phyloP scores from a whole-genome alignment of 1,140 invertebrate genomes.

The Drosophila virilis region DNA sequence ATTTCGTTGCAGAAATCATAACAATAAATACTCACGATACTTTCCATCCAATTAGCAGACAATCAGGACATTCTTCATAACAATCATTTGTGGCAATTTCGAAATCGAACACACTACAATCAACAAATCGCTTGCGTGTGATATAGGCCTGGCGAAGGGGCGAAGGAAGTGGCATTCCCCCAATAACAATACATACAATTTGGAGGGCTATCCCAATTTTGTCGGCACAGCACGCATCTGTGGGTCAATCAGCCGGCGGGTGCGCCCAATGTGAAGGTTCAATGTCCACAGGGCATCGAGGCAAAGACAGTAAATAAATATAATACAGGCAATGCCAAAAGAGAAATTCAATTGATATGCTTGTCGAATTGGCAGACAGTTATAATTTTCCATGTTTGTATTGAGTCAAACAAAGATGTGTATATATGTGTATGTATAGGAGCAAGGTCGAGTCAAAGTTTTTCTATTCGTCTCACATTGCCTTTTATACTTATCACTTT shows the following conservation, averaged over 20 bases:
- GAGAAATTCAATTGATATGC: conserved; percentile 71
- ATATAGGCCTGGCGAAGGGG: not conserved
- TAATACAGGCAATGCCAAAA: conserved; percentile 34
- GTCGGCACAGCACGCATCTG: conserved; percentile 25
- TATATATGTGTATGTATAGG: not conserved
- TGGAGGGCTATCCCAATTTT: conserved; percentile 29
- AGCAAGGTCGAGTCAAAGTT: conserved; percentile 48
- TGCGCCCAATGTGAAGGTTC: conserved; percentile 28
- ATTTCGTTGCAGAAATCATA: conserved; percentile 24
- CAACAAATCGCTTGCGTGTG: conserved; percentile 13
- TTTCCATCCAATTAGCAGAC: conserved; percentile 57
- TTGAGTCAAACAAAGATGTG: conserved; percentile 20
- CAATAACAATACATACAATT: conserved; percentile 72
- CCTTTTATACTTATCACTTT: conserved; percentile 40
- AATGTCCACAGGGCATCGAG: conserved; percentile 21
- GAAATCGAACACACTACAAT: conserved; percentile 37
- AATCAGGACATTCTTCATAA: conserved; percentile 58
- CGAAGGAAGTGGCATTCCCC: conserved; percentile 35
- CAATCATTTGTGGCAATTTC: conserved; percentile 49
- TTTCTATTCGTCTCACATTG: conserved; percentile 35
- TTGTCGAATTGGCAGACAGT: conserved; percentile 68
- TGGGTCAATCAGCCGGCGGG: conserved; percentile 53
- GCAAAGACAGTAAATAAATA: conserved; percentile 44
- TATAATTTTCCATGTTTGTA: conserved; percentile 65
- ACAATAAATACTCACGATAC: conserved; percentile 40